Evolutionary conservation across 2,113 vertebrate genomes (phyloP).

Genomic region (Corydoras maculifer): DNA sequence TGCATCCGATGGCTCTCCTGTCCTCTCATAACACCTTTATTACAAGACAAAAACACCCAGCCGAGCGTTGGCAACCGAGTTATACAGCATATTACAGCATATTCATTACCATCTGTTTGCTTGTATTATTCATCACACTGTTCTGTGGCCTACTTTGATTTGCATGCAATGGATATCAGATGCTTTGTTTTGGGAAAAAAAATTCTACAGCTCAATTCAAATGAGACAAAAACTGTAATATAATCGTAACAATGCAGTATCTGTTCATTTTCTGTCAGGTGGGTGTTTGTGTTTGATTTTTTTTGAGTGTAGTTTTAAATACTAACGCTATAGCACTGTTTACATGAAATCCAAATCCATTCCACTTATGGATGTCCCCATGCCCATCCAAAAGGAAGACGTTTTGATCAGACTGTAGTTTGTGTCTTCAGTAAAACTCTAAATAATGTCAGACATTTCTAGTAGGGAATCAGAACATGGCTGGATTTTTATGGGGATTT

Average conservation of each 20-base stretch:
- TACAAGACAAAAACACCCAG: constrained; percentile 27
- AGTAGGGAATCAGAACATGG: too few relatives aligned
- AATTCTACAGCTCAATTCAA: neutral
- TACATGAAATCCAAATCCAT: too few relatives aligned
- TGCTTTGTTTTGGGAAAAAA: constrained; percentile 34
- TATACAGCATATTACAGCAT: constrained; percentile 34
- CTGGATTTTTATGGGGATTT: too few relatives aligned
- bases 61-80: constrained; percentile 37
- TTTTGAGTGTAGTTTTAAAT: too few relatives aligned
- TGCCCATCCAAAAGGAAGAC: too few relatives aligned
- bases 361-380: too few relatives aligned
- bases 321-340: too few relatives aligned
- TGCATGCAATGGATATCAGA: constrained; percentile 29
- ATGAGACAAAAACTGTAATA: constrained; percentile 1
- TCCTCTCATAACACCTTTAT: constrained; percentile 6
- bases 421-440: too few relatives aligned
- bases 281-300: too few relatives aligned
- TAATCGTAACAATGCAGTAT: neutral
- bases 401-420: too few relatives aligned
- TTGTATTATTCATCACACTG: constrained; percentile 61
- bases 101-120: constrained; percentile 56
- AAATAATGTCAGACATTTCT: too few relatives aligned
- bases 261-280: neutral
- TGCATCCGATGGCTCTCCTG: constrained; percentile 4
- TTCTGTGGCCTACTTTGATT: constrained; percentile 55